phyloP scores from a whole-genome alignment of 2,888 invertebrate genomes.

The Dilophus febrilis region DNA sequence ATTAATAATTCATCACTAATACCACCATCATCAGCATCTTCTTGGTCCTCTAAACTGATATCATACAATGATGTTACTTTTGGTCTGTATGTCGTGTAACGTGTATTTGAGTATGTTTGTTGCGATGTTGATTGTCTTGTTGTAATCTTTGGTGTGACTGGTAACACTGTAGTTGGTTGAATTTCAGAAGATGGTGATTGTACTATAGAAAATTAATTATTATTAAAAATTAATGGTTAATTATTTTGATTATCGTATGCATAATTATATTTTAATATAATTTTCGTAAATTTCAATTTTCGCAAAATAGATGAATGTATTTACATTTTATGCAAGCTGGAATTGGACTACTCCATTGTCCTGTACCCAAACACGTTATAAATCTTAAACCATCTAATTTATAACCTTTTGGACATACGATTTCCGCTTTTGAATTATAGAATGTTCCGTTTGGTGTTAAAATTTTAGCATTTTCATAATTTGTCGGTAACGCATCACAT shows the following conservation, averaged over 20 bases:
- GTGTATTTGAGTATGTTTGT: no score
- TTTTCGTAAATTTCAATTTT: no score
- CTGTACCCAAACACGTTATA: constrained; percentile 54
- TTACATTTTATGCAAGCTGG: constrained; percentile 15
- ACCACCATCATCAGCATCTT: constrained; percentile 24
- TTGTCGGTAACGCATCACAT: constrained; percentile 48
- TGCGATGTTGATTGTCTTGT: constrained; percentile 12
- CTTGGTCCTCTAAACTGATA: constrained; percentile 23
- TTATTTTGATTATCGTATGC: background rate
- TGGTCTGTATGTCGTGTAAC: constrained; percentile 8
- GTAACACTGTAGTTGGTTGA: constrained; percentile 15
- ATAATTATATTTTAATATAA: no score
- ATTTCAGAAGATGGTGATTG: constrained; percentile 18
- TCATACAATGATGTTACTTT: constrained; percentile 12
- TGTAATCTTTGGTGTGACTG: constrained; percentile 18
- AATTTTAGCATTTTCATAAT: constrained; percentile 37
- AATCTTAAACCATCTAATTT: constrained; percentile 47
- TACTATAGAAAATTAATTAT: no score
- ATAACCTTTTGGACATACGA: constrained; percentile 53
- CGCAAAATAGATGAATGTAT: no score
- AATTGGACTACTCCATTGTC: constrained; percentile 58
- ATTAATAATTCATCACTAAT: constrained; percentile 23
- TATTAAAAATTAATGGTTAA: no score
- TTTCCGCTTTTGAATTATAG: constrained; percentile 59
- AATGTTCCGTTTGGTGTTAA: constrained; percentile 39